phyloP scores from a whole-genome alignment of 2,888 invertebrate genomes.

The Eristalis arbustorum region DNA sequence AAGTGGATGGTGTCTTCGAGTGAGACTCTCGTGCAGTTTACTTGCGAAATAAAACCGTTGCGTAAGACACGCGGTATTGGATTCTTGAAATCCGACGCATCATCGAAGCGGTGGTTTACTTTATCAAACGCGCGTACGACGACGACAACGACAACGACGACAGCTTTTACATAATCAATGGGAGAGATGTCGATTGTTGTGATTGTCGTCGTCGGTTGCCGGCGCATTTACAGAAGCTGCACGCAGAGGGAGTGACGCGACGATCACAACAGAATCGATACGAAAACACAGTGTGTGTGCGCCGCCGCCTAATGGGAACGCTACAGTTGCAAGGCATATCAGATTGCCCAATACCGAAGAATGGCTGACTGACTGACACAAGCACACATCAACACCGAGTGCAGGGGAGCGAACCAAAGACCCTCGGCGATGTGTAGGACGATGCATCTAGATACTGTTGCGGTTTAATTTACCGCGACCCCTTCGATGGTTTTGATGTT shows the following conservation, averaged over 20 bases:
- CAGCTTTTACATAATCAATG: neutral
- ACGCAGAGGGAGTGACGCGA: neutral
- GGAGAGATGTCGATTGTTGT: neutral
- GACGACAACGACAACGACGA: neutral
- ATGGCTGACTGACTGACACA: neutral
- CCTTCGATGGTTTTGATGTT: conserved; percentile 13
- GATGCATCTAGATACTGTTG: conserved; percentile 38
- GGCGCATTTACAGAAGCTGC: neutral
- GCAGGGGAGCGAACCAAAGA: conserved; percentile 7
- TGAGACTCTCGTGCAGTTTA: neutral
- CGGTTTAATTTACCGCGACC: conserved; percentile 48
- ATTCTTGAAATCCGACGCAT: conserved; percentile 25
- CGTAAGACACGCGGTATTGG: conserved; percentile 18
- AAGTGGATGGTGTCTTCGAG: neutral
- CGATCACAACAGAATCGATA: conserved; percentile 14
- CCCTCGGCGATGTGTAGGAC: neutral
- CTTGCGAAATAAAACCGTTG: neutral
- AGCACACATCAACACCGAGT: neutral
- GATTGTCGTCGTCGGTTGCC: neutral
- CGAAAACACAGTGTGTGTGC: neutral
- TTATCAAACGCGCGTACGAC: too few species aligned
- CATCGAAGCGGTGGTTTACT: neutral
- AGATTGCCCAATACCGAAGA: conserved; percentile 13
- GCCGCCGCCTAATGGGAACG: neutral
- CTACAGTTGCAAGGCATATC: conserved; percentile 27